Conservation (phyloP, 1,140 invertebrate genomes). For the Brachionus asplanchnoidis region DNA sequence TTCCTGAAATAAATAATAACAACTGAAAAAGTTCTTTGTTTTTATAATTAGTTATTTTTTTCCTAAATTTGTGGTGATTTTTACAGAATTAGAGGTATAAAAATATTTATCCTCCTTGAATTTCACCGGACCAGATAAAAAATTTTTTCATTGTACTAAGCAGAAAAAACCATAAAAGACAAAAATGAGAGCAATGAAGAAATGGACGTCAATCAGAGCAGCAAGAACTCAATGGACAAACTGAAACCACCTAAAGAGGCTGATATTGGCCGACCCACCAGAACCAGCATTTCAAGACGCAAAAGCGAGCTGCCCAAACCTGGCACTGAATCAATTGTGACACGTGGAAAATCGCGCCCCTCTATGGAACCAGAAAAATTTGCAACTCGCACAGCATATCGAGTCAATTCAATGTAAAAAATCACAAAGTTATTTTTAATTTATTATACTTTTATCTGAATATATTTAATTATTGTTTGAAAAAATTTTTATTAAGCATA, state of each 20-base stretch:
- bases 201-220: background rate
- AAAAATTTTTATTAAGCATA: no score
- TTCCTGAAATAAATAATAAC: no score
- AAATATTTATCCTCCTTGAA: no score
- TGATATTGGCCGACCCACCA: background rate
- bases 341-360: background rate
- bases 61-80: no score
- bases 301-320: background rate
- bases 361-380: background rate
- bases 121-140: no score
- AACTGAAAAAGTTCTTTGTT: no score
- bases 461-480: no score
- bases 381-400: background rate
- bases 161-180: background rate
- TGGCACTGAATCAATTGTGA: background rate
- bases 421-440: no score
- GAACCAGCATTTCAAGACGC: background rate
- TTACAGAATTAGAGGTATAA: no score
- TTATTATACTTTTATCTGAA: no score
- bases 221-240: background rate
- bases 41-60: no score
- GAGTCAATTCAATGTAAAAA: no score
- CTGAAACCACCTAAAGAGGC: background rate
- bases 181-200: background rate
- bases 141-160: background rate